A percentile compares a stretch with the other conserved stretches of the same genome.
These are phyloP conservation scores for Geothlypis trichas DNA, from an alignment of 2,113 vertebrate species.

Conservation along the genomic window DNA sequence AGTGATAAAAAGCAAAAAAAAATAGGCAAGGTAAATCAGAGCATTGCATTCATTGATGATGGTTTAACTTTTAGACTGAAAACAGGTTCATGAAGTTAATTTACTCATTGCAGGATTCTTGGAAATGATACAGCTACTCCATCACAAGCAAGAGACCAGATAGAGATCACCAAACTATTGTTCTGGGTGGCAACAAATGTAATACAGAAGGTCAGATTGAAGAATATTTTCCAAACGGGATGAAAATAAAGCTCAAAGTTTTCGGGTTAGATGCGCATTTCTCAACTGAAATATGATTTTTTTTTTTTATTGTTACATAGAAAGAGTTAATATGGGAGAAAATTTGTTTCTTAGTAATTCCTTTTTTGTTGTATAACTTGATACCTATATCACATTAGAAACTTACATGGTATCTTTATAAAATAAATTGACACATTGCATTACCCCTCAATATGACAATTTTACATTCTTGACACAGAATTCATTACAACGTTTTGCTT, in stretches of 20 bases:
- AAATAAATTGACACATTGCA: constrained; percentile 26
- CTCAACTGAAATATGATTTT: not conserved
- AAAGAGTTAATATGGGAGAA: constrained; percentile 3
- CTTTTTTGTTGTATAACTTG: constrained; percentile 2
- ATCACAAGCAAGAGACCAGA: not conserved
- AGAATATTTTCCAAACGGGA: not conserved
- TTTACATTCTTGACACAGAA: constrained; percentile 18
- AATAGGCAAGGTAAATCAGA: not conserved
- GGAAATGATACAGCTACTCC: constrained; percentile 11
- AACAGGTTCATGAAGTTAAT: constrained; percentile 26
- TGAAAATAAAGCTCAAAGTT: not conserved
- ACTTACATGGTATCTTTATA: not conserved
- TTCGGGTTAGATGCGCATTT: not conserved
- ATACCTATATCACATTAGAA: not conserved
- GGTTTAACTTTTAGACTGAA: constrained; percentile 30
- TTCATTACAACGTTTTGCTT: not conserved
- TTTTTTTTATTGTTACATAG: not conserved
- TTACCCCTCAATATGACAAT: not conserved
- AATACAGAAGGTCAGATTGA: not conserved
- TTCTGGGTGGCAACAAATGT: not conserved
- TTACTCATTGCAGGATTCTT: constrained; percentile 20
- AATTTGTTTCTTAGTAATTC: not conserved
- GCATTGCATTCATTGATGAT: not conserved
- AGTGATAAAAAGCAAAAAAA: not conserved
- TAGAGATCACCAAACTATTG: not conserved